phyloP scores from a whole-genome alignment of 2,797 vertebrate species.

The Euthynnus affinis region DNA sequence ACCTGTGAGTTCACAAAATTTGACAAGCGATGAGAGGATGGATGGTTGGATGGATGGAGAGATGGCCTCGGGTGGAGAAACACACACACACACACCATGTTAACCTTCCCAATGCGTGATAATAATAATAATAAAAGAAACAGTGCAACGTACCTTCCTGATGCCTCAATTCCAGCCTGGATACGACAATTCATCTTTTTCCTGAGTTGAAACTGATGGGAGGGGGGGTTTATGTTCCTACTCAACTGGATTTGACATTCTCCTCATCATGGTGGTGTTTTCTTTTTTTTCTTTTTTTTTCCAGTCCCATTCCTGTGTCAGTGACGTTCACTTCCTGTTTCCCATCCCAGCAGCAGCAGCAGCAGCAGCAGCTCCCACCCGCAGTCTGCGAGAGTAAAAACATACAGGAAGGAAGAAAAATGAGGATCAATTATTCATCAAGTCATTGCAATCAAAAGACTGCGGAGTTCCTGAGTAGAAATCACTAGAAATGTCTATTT shows the following conservation, averaged over 20 bases:
- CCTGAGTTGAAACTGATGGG: slow-evolving; percentile 18
- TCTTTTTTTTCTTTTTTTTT: slow-evolving; percentile 53
- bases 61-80: slow-evolving; percentile 19
- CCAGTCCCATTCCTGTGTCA: slow-evolving; percentile 80
- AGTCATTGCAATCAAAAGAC: neutral
- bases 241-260: slow-evolving; percentile 65
- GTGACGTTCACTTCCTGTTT: slow-evolving; percentile 87
- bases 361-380: neutral
- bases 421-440: slow-evolving; percentile 14
- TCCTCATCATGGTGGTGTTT: slow-evolving; percentile 71
- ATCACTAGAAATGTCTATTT: too few relatives aligned
- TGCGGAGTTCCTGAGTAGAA: too few relatives aligned
- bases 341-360: slow-evolving; percentile 32
- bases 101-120: too few relatives aligned
- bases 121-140: too few relatives aligned
- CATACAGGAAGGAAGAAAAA: neutral
- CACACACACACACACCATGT: slow-evolving; percentile 8
- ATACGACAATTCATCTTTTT: slow-evolving; percentile 76
- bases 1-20: slow-evolving; percentile 29
- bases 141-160: slow-evolving; percentile 73
- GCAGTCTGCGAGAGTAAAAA: neutral
- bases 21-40: slow-evolving; percentile 35
- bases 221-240: slow-evolving; percentile 12
- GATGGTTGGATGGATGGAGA: slow-evolving; percentile 3
- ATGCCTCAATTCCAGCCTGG: slow-evolving; percentile 75